Percentiles rank a stretch among this genome's conserved stretches.
Conservation (phyloP, 64 coral and sea anemone species). For the Stichodactyla mertensii region DNA sequence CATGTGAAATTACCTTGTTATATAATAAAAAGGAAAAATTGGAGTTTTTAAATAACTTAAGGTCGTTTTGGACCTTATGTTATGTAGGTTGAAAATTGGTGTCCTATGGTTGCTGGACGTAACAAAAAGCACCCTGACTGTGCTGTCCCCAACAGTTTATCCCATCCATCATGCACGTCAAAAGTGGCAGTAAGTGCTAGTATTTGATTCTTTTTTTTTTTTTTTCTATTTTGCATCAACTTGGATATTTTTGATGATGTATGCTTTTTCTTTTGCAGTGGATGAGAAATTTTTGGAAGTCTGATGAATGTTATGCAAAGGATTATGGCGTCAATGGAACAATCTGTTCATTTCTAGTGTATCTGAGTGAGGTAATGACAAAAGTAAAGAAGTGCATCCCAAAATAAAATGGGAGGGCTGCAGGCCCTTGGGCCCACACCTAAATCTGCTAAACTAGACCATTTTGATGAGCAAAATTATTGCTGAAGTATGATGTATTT, state of each 20-base stretch:
- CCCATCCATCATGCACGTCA: slow-evolving; percentile 36
- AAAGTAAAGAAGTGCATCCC: no score
- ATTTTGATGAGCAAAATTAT: no score
- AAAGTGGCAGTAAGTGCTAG: slow-evolving; percentile 52
- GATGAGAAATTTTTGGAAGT: slow-evolving; percentile 88
- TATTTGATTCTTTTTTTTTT: neutral
- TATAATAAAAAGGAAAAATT: no score
- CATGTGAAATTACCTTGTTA: no score
- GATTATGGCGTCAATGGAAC: slow-evolving; percentile 92
- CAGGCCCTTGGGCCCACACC: no score
- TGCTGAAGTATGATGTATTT: neutral
- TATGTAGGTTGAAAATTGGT: slow-evolving; percentile 56
- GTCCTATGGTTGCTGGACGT: slow-evolving; percentile 24
- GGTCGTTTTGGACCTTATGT: no score
- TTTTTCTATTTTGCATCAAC: neutral
- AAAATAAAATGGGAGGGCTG: no score
- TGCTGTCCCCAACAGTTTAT: slow-evolving; percentile 24
- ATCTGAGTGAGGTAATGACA: slow-evolving; percentile 70
- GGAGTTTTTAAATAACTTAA: no score
- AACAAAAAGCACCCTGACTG: slow-evolving; percentile 32
- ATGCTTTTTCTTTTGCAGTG: slow-evolving; percentile 49
- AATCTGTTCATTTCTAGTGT: slow-evolving; percentile 84
- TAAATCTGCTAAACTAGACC: no score
- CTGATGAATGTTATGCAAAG: slow-evolving; percentile 70
- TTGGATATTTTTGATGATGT: neutral